phyloP scores from a whole-genome alignment of 2,888 invertebrate genomes.

The Drosophila helvetica region DNA sequence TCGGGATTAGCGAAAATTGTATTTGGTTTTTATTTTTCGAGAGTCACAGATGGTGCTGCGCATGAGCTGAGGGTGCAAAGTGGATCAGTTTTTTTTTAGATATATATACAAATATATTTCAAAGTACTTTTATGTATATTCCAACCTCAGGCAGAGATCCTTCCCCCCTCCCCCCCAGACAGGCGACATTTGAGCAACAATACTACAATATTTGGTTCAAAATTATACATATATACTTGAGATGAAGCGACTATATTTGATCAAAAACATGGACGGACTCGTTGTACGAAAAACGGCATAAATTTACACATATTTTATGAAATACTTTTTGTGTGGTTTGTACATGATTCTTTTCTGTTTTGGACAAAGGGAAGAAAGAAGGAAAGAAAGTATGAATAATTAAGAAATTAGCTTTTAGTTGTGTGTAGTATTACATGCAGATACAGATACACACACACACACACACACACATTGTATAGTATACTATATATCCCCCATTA shows the following conservation, averaged over 20 bases:
- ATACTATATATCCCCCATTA: slow-evolving; percentile 16
- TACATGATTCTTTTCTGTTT: slow-evolving; percentile 57
- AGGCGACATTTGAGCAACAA: slow-evolving; percentile 3
- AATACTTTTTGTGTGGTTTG: slow-evolving; percentile 53
- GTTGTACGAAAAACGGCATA: slow-evolving; percentile 6
- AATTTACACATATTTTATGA: slow-evolving; percentile 26
- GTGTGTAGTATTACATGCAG: slow-evolving; percentile 62
- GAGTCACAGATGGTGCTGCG: not conserved
- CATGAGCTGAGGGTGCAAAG: not conserved
- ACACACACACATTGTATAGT: slow-evolving; percentile 52
- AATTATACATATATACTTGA: slow-evolving; percentile 28
- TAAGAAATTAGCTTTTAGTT: slow-evolving; percentile 61
- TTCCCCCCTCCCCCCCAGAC: not conserved
- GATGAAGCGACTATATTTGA: not conserved
- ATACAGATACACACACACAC: slow-evolving; percentile 25
- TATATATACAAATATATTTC: slow-evolving; percentile 1
- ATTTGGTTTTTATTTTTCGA: not conserved
- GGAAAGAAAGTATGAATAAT: slow-evolving; percentile 48
- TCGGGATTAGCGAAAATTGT: not conserved
- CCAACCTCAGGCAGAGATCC: not conserved
- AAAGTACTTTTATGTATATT: not conserved
- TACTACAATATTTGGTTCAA: slow-evolving; percentile 43
- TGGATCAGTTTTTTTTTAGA: not conserved
- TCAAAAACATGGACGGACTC: not conserved
- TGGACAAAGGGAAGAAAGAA: slow-evolving; percentile 20